Base-by-base conservation (phyloP, 1,140 invertebrate genomes). In the Halotydeus destructor region DNA sequence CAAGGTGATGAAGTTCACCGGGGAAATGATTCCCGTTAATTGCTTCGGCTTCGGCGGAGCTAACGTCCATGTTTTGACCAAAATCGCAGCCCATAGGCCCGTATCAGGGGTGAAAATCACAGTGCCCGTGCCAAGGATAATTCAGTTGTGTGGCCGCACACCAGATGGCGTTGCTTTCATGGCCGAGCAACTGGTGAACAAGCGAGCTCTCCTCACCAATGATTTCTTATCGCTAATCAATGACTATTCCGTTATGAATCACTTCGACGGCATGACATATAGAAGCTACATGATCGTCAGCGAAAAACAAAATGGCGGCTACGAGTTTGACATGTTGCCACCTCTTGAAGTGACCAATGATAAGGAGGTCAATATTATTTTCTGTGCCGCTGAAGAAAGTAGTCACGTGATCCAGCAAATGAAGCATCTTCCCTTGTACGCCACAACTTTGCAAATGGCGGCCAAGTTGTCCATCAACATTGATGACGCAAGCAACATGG, bases 1-100 rank as follows among this genome's bases (percentile, higher is more conserved):
- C 19, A 31, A 51, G 8, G 32, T 35, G 12, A 44, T 36, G 23
- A 40, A 47, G 1, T 41, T 41, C 33, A 18, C 26, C 5, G 38
- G 31, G 16, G 42, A 43, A 11, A 63, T 83, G 21, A 72, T 82
- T 27, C 88, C 72, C 5, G 54, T 96, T 1, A 97, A 94, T 34
- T 26, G 21, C 8, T 46, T 46, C 23, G 44, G 44, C n/a, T 46
- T 46, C 16, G 44, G 44, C 16, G 44, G 44, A 12, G 46, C 25
- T 16, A 47, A 45, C 62, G 86, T 81, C 16, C 43, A 47, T 33
- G 21, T 62, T 96, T 0, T 72, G 75, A 52, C 76, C 76, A 0
- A 38, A 38, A 23, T 19, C 12, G 11, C 16, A 43, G 41, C 22
- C 76, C 80, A 54, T 11, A 8, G 43, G n/a, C n/a, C n/a, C 44